Percentiles rank a stretch among this genome's conserved stretches.
Conservation (phyloP, 1,140 invertebrate genomes). For the Drosophila lini region DNA sequence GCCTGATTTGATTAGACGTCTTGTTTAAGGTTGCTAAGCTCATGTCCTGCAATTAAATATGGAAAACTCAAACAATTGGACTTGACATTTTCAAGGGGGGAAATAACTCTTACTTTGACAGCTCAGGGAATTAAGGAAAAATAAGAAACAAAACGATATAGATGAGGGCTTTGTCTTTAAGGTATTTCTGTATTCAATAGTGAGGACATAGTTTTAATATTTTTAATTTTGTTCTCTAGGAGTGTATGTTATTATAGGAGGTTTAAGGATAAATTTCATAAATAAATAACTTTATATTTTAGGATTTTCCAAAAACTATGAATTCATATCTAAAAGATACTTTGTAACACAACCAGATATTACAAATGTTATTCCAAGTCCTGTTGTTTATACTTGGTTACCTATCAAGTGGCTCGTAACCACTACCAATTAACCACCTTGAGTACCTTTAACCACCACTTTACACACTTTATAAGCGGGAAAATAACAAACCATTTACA, state of each 20-base stretch:
- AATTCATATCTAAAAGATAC: background rate
- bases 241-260: background rate
- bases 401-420: background rate
- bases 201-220: background rate
- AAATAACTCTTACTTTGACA: background rate
- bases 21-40: conserved; percentile 69
- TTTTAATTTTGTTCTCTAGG: too few species aligned
- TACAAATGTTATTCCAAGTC: background rate
- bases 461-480: conserved; percentile 10
- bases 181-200: too few species aligned
- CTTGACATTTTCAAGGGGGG: conserved; percentile 7
- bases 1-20: conserved; percentile 65
- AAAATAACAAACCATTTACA: conserved; percentile 22
- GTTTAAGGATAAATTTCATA: too few species aligned
- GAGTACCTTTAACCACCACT: conserved; percentile 22
- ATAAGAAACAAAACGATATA: background rate
- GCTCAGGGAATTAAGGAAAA: background rate
- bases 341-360: fast-evolving
- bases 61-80: conserved; percentile 11
- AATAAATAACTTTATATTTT: too few species aligned
- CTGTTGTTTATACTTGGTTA: background rate
- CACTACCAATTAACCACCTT: conserved; percentile 12
- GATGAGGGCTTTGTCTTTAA: background rate
- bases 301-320: too few species aligned
- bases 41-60: conserved; percentile 59